Evolutionary conservation across 2,888 invertebrate genomes (phyloP).

Genomic region (Cybosia mesomella): DNA sequence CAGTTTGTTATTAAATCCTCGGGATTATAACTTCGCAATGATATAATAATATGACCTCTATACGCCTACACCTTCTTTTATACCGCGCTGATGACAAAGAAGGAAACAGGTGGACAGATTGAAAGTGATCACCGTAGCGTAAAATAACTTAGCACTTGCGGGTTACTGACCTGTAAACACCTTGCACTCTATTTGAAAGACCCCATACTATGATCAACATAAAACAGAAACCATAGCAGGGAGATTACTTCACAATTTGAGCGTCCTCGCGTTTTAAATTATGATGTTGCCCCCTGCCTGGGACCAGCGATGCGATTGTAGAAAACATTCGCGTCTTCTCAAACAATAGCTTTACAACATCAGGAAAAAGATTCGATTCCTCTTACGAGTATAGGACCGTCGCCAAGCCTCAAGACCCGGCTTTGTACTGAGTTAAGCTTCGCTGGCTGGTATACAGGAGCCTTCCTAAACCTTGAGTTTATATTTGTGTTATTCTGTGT

Average conservation of each 20-base stretch:
- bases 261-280: background rate
- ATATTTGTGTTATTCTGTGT: background rate
- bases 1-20: background rate
- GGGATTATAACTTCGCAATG: background rate
- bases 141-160: too few relatives aligned
- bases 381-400: background rate
- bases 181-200: background rate
- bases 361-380: background rate
- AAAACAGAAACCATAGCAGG: background rate
- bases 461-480: background rate
- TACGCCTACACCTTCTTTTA: too few relatives aligned
- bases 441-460: background rate
- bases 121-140: too few relatives aligned
- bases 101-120: too few relatives aligned
- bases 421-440: background rate
- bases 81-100: too few relatives aligned
- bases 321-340: background rate
- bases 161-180: background rate
- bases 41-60: too few relatives aligned
- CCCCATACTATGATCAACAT: too few relatives aligned
- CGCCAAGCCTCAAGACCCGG: background rate
- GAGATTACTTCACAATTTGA: background rate
- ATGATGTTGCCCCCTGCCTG: background rate
- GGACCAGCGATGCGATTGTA: background rate
- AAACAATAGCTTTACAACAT: too few relatives aligned